Base-by-base conservation (phyloP, 2,888 invertebrate genomes). In the Phytoseiulus persimilis region DNA sequence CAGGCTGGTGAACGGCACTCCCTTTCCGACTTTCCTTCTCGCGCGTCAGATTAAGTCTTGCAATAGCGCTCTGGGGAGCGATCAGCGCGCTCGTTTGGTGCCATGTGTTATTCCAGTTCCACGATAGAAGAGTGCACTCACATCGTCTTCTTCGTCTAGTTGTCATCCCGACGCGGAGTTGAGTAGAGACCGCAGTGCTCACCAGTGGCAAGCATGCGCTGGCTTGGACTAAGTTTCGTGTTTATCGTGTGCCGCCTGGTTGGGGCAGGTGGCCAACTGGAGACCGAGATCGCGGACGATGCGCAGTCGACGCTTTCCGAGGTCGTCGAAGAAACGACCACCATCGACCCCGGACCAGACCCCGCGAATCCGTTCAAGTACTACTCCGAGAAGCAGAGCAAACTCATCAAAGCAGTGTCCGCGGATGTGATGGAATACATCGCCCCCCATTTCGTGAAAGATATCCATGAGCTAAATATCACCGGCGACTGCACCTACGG, bases 401-500 rank as follows among this genome's bases (percentile, higher is more conserved):
- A 87, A 45, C 33, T 87, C 32, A 32, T 87, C 0, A 87, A 87
- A 33, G 87, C 87, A 28, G 87, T 87, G 87, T 87, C 87, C 9
- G 33, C 32, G 11, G 87, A 87, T 33, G 87, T 87, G 11, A 87
- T 87, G 87, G 87, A 87, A 39, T 87, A 32, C 45, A 45, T 87
- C 87, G 87, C 87, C 11, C 87, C 87, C 9, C 87, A 87, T 33
- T 87, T 87, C 31, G 45, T 87, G n/a, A 32, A 33, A 87, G 33
- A 87, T 23, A 33, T 87, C 33, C 87, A 87, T 18, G 87, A 87
- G 39, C 33, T 87, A 18, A 87, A 87, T 45, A 87, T 87, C 31
- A 87, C 87, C 87, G 87, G 87, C 6, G 87, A 87, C 87, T 87
- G 87, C 45, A 87, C 87, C 32, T 87, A 87, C 32, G 87, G 87